These are phyloP conservation scores for Aethina tumida DNA, from an alignment of 1,140 invertebrate species.

Conservation along the genomic window DNA sequence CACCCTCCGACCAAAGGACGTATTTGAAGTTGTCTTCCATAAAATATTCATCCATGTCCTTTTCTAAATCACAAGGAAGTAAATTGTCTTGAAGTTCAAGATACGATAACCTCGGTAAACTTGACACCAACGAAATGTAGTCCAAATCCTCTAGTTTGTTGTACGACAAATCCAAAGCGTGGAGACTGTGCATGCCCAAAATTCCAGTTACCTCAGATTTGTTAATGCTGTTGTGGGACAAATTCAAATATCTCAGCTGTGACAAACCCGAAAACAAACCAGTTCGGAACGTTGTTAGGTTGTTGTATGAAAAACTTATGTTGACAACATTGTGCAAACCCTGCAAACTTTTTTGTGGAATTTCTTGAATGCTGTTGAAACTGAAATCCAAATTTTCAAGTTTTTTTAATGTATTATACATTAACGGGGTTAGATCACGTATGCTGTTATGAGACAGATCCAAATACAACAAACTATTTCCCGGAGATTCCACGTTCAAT, in stretches of 20 bases:
- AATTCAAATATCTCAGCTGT: conserved; percentile 24
- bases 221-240: conserved; percentile 24
- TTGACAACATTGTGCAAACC: conserved; percentile 17
- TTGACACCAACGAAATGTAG: conserved; percentile 22
- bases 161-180: conserved; percentile 28
- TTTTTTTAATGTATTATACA: conserved; percentile 19
- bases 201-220: conserved; percentile 24
- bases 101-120: conserved; percentile 25
- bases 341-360: conserved; percentile 13
- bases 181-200: conserved; percentile 24
- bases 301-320: conserved; percentile 23
- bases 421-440: conserved; percentile 35
- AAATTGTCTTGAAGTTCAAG: conserved; percentile 25
- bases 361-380: conserved; percentile 18
- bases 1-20: conserved; percentile 14
- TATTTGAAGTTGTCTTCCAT: conserved; percentile 29
- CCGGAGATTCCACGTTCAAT: conserved; percentile 17
- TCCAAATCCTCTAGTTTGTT: conserved; percentile 29
- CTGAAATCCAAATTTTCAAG: conserved; percentile 27
- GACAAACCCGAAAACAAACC: conserved; percentile 23
- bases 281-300: conserved; percentile 20
- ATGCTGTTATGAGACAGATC: conserved; percentile 35
- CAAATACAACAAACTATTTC: conserved; percentile 20
- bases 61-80: conserved; percentile 27
- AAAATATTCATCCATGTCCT: conserved; percentile 28